Evolutionary conservation across 2,888 invertebrate species (phyloP).

Genomic region (Linnaemya tessellans): DNA sequence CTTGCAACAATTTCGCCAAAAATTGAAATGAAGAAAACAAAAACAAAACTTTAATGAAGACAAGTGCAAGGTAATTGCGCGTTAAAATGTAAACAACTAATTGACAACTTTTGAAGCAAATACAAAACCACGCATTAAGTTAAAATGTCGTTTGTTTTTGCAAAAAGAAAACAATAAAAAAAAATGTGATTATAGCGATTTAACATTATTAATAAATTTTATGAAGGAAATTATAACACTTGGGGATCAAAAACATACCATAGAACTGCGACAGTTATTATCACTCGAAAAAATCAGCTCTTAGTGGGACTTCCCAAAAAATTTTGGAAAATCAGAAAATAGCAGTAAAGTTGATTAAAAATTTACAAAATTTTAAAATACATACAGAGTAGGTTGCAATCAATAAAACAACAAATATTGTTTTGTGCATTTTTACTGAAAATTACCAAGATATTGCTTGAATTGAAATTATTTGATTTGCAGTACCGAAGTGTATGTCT

Average conservation of each 20-base stretch:
- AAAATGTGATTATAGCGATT: conserved; percentile 9
- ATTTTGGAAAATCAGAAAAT: too few relatives aligned
- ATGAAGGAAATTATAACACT: not conserved
- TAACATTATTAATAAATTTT: conserved; percentile 12
- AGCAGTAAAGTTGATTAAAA: too few relatives aligned
- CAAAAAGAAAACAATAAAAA: conserved; percentile 7
- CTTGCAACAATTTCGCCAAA: conserved; percentile 66
- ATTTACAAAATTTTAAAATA: too few relatives aligned
- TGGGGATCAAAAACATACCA: too few relatives aligned
- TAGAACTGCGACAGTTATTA: too few relatives aligned
- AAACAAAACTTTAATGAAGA: conserved; percentile 56
- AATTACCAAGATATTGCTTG: not conserved
- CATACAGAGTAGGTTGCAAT: too few relatives aligned
- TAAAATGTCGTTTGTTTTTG: conserved; percentile 28
- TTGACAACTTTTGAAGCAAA: conserved; percentile 43
- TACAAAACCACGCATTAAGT: conserved; percentile 45
- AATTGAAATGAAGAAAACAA: conserved; percentile 18
- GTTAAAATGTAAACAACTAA: conserved; percentile 67
- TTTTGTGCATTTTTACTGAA: not conserved
- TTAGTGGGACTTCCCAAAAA: too few relatives aligned
- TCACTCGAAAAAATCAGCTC: too few relatives aligned
- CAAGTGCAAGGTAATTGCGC: conserved; percentile 80
- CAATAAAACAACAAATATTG: too few relatives aligned
- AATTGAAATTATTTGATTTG: not conserved
- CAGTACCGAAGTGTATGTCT: not conserved